Base-by-base conservation (phyloP, 1,140 invertebrate genomes). In the Camponotus floridanus region DNA sequence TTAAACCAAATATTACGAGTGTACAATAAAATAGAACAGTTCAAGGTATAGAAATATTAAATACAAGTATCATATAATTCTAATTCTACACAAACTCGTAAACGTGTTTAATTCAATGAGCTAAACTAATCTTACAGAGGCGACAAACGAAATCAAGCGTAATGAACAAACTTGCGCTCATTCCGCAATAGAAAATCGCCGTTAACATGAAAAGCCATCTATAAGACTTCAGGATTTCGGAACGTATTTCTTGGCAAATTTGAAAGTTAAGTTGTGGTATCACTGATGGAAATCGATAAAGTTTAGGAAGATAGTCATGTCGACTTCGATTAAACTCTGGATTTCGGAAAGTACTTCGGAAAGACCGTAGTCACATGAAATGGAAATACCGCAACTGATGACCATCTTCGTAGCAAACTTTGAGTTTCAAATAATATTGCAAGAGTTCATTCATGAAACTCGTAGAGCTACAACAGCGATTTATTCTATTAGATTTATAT, bases 311-410 rank as follows among this genome's bases (percentile, higher is more conserved):
- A 74, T 61, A 83, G 26, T 13, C 55, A n/a, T 62, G 39, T 83
- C 68, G 55, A 39, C 7, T 83, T 42, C 57, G n/a, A 31, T 62
- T 74, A 61, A 83, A 57, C 39, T 1, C 31, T 33, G 67, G 79
- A 83, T 83, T 74, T 83, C n/a, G 31, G 79, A 62, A 74, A 57
- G 79, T 61, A 83, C 74, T 74, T 83, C n/a, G 31, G 79, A 62
- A 74, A 57, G 79, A 74, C 73, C 68, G 26, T 31, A 57, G 65
- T 81, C 67, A 81, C 51, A 55, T 61, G 42, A 42, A 33, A n/a
- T 55, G 7, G 26, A 61, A 26, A 74, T 62, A 39, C 68, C 31
- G 39, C 68, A 74, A 61, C 79, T 39, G 39, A 74, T 74, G 68
- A 74, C 68, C 39, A 42, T 21, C 33, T 45, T 45, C 9, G 18